Evolutionary conservation across 2,888 invertebrate species (phyloP).

Genomic region (Pyrrhia umbra): DNA sequence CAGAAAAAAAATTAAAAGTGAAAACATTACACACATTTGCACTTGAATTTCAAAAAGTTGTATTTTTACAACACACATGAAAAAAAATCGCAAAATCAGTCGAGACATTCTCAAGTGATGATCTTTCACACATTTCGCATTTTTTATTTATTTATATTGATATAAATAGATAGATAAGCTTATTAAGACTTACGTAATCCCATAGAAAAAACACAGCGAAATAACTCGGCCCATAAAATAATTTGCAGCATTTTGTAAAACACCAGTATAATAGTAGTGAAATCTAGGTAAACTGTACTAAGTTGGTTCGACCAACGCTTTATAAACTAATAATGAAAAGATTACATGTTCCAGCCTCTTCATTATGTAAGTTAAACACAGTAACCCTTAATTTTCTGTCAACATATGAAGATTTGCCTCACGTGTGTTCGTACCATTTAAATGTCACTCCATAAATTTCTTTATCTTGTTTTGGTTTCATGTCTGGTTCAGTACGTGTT

Average conservation of each 20-base stretch:
- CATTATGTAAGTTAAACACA: conserved; percentile 71
- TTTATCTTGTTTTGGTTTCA: conserved; percentile 30
- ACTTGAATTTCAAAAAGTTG: no score
- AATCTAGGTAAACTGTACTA: conserved; percentile 64
- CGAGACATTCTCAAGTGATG: no score
- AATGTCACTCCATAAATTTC: not conserved
- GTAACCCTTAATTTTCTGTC: conserved; percentile 61
- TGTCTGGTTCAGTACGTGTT: conserved; percentile 10
- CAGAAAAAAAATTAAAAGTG: no score
- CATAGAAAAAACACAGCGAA: conserved; percentile 65
- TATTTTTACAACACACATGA: no score
- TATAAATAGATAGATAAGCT: conserved; percentile 32
- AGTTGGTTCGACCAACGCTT: conserved; percentile 61
- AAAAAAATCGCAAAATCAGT: no score
- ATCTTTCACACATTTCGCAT: not conserved
- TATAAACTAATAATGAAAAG: conserved; percentile 75
- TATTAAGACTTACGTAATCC: conserved; percentile 76
- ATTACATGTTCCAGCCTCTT: conserved; percentile 72
- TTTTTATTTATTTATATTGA: not conserved
- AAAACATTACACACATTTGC: no score
- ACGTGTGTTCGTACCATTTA: conserved; percentile 23
- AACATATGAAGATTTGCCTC: conserved; percentile 58
- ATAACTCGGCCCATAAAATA: conserved; percentile 56
- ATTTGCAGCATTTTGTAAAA: conserved; percentile 63
- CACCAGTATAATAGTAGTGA: conserved; percentile 60